phyloP scores from a whole-genome alignment of 2,888 invertebrate species.

The Luperina testacea region DNA sequence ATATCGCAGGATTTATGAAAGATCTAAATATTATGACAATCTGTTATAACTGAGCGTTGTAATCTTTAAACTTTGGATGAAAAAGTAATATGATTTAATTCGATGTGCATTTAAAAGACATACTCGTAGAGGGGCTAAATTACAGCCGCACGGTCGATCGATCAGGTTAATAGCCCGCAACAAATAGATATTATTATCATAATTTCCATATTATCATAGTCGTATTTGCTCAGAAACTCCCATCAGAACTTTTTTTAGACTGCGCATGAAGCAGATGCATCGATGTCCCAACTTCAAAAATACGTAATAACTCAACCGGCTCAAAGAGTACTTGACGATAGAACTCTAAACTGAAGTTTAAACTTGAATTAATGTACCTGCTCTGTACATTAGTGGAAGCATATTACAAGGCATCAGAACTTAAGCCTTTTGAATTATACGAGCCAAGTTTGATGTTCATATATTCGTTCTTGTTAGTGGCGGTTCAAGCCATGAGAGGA shows the following conservation, averaged over 20 bases:
- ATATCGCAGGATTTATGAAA: background rate
- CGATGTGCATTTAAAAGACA: too few relatives aligned
- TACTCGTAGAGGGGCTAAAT: too few relatives aligned
- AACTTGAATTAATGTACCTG: conserved; percentile 66
- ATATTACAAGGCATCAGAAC: conserved; percentile 74
- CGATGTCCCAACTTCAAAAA: conserved; percentile 44
- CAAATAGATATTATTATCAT: background rate
- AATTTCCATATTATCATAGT: background rate
- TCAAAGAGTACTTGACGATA: conserved; percentile 31
- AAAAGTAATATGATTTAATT: too few relatives aligned
- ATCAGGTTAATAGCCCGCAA: background rate
- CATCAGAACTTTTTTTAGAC: background rate
- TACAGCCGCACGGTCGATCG: too few relatives aligned
- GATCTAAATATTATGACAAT: background rate
- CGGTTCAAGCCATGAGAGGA: conserved; percentile 59
- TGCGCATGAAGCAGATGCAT: conserved; percentile 26
- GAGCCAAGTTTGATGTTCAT: conserved; percentile 79
- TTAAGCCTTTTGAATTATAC: conserved; percentile 80
- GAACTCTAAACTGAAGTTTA: conserved; percentile 57
- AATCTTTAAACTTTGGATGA: too few relatives aligned
- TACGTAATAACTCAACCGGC: conserved; percentile 39
- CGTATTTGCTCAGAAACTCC: background rate
- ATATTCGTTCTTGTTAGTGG: conserved; percentile 65
- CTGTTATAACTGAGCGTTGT: background rate
- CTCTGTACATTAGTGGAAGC: conserved; percentile 63